These are phyloP conservation scores for Plectus sambesii DNA, from an alignment of 1,140 invertebrate genomes.

Conservation along the genomic window DNA sequence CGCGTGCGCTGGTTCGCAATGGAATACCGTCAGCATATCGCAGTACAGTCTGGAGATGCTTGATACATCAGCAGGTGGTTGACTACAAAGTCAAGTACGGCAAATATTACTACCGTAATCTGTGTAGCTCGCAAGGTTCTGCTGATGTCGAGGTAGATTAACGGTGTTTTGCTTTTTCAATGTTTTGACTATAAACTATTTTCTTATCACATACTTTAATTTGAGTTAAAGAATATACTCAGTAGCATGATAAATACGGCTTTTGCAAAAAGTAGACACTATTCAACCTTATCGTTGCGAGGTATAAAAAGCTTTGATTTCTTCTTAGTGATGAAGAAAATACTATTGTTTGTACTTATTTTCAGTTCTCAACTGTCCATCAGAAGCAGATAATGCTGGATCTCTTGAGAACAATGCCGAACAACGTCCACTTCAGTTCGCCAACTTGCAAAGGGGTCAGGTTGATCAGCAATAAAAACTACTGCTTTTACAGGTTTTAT, in stretches of 20 bases:
- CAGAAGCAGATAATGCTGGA: slow-evolving; percentile 52
- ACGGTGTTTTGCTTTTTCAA: slow-evolving; percentile 9
- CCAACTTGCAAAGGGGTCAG: slow-evolving; percentile 49
- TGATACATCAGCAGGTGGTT: slow-evolving; percentile 48
- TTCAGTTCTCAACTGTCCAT: slow-evolving; percentile 48
- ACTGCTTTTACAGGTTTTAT: not conserved
- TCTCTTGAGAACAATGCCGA: slow-evolving; percentile 52
- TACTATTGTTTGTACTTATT: slow-evolving; percentile 12
- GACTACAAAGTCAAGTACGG: slow-evolving; percentile 50
- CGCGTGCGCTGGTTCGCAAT: slow-evolving; percentile 48
- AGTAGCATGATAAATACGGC: slow-evolving; percentile 24
- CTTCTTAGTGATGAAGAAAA: not conserved
- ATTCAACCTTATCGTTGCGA: slow-evolving; percentile 9
- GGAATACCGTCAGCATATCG: slow-evolving; percentile 50
- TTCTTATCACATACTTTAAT: not conserved
- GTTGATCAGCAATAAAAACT: not conserved
- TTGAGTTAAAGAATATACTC: not conserved
- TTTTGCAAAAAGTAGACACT: slow-evolving; percentile 30
- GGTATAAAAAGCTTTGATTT: slow-evolving; percentile 19
- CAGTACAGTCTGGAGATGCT: slow-evolving; percentile 48
- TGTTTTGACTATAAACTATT: slow-evolving; percentile 5
- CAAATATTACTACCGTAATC: slow-evolving; percentile 50
- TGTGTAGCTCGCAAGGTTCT: slow-evolving; percentile 47
- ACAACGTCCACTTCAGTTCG: slow-evolving; percentile 50
- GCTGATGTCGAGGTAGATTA: slow-evolving; percentile 48